phyloP scores from a whole-genome alignment of 2,888 invertebrate species.

The Sycophila texana region DNA sequence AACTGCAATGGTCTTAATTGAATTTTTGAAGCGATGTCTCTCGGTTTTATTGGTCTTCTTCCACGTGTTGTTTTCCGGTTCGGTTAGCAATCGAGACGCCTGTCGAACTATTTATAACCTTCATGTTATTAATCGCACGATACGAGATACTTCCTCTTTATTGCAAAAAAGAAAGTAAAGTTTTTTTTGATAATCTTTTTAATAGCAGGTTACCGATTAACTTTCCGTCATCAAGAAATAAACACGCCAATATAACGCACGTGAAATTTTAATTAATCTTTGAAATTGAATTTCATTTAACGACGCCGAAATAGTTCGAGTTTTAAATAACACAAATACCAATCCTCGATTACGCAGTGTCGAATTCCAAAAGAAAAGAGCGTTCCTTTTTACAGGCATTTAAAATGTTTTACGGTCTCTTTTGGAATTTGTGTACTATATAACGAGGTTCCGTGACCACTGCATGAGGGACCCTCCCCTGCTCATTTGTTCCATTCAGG shows the following conservation, averaged over 20 bases:
- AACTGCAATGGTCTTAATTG: slow-evolving; percentile 50
- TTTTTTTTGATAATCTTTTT: no score
- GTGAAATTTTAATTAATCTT: no score
- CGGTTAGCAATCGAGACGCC: slow-evolving; percentile 4
- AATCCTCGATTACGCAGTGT: slow-evolving; percentile 15
- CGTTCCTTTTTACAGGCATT: slow-evolving; percentile 3
- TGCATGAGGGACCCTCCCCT: not conserved
- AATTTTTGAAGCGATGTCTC: slow-evolving; percentile 39
- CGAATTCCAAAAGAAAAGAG: slow-evolving; percentile 15
- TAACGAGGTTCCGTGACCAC: slow-evolving; percentile 20
- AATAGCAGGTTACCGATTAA: no score
- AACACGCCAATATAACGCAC: no score
- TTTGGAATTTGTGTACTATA: slow-evolving; percentile 18
- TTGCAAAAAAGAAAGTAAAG: no score
- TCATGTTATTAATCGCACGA: no score
- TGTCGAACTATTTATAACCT: not conserved
- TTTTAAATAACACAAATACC: not conserved
- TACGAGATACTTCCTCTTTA: no score
- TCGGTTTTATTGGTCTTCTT: slow-evolving; percentile 7
- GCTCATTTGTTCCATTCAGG: slow-evolving; percentile 30
- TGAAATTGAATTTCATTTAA: no score
- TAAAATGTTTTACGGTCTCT: slow-evolving; percentile 24
- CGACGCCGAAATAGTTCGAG: no score
- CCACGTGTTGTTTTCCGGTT: slow-evolving; percentile 24
- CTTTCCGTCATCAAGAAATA: no score